Conservation (phyloP, 2,113 vertebrate species). For the Alouatta palliata region DNA sequence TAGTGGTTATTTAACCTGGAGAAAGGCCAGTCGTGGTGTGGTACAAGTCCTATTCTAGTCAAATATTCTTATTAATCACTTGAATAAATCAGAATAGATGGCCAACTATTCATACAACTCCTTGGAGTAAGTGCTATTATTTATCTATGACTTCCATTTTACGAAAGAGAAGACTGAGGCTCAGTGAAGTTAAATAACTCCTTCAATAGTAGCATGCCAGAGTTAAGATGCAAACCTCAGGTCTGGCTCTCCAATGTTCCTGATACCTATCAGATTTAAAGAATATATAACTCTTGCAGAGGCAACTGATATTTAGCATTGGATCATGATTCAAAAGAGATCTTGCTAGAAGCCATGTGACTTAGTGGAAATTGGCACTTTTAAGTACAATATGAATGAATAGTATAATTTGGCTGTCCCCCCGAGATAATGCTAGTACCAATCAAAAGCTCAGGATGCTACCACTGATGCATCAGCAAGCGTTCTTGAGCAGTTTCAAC, state of each 20-base stretch:
- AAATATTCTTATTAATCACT: constrained; percentile 20
- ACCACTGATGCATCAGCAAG: background rate
- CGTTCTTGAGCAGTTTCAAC: background rate
- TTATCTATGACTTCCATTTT: background rate
- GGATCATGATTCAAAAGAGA: background rate
- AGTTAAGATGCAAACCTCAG: background rate
- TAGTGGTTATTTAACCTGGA: background rate
- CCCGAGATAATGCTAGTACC: constrained; percentile 22
- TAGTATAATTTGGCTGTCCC: background rate
- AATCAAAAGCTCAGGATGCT: background rate
- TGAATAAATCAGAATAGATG: background rate
- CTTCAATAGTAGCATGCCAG: background rate
- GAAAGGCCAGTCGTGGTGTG: background rate
- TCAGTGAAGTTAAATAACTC: background rate
- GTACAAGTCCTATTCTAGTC: background rate
- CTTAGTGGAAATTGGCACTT: background rate
- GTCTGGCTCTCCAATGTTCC: background rate
- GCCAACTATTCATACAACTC: background rate
- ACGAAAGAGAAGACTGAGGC: background rate
- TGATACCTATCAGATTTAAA: background rate
- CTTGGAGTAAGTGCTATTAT: background rate
- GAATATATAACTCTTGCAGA: background rate
- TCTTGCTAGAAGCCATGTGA: constrained; percentile 5
- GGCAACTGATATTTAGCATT: background rate
- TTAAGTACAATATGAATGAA: constrained; percentile 37